Evolutionary conservation across 2,113 vertebrate genomes (phyloP).

Genomic region (Calyptomena viridis): DNA sequence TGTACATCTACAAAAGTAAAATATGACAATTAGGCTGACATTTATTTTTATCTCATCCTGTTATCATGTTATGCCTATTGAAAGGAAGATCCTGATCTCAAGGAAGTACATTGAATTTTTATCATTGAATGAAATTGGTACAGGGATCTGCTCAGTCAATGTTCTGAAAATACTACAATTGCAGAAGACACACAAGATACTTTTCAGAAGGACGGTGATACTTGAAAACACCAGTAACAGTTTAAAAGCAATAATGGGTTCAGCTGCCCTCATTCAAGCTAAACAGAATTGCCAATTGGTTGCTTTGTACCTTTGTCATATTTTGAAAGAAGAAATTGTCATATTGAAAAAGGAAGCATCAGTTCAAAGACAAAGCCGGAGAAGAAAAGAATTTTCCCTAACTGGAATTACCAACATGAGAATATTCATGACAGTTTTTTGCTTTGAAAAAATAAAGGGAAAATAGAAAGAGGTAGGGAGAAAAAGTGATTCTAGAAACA

Average conservation of each 20-base stretch:
- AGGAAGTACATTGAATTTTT: not conserved
- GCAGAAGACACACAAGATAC: not conserved
- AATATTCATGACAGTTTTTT: not conserved
- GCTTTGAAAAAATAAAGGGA: not conserved
- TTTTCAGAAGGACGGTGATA: not conserved
- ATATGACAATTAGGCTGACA: not conserved
- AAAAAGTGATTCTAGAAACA: not conserved
- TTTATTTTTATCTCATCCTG: not conserved
- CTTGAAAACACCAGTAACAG: not conserved
- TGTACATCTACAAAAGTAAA: not conserved
- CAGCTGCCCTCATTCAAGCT: not conserved
- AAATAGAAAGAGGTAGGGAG: not conserved
- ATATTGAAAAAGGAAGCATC: not conserved
- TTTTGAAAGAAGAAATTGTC: not conserved
- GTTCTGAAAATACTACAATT: not conserved
- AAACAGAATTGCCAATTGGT: not conserved
- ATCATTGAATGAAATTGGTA: not conserved
- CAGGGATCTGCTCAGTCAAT: not conserved
- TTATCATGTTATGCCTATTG: accelerated
- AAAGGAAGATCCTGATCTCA: not conserved
- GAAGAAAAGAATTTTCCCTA: not conserved
- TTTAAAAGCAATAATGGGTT: not conserved
- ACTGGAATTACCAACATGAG: not conserved
- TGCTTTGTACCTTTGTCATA: not conserved
- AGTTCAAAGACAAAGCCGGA: not conserved